Evolutionary conservation across 1,140 invertebrate species (phyloP).

Genomic region (Tetramorium parvispinum): DNA sequence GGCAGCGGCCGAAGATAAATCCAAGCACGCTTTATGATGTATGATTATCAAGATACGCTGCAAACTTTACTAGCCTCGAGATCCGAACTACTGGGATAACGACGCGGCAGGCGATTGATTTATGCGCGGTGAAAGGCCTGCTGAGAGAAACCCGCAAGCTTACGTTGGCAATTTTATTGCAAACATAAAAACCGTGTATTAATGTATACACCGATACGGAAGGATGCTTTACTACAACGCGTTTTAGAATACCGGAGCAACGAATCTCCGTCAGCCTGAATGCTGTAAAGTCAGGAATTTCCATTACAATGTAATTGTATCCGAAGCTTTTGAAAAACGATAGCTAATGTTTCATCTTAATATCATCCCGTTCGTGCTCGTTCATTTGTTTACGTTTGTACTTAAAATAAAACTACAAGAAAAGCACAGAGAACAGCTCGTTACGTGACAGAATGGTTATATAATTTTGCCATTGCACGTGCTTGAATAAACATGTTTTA

Average conservation of each 20-base stretch:
- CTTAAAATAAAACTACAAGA: not conserved
- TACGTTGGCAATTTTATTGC: constrained; percentile 47
- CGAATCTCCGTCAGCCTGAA: not conserved
- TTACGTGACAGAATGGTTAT: not conserved
- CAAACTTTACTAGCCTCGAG: constrained; percentile 31
- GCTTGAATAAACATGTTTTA: constrained; percentile 19
- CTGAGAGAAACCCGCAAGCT: constrained; percentile 41
- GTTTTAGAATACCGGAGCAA: constrained; percentile 9
- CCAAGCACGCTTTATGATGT: constrained; percentile 47
- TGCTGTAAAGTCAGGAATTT: not conserved
- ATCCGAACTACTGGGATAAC: constrained; percentile 59
- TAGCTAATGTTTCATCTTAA: not conserved
- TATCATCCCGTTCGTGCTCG: not conserved
- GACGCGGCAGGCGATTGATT: constrained; percentile 52
- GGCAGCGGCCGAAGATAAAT: constrained; percentile 36
- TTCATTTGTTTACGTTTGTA: not conserved
- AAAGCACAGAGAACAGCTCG: not conserved
- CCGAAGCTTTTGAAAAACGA: not conserved
- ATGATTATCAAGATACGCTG: constrained; percentile 57
- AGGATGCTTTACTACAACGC: constrained; percentile 15
- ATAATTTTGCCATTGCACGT: not conserved
- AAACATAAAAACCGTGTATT: constrained; percentile 42
- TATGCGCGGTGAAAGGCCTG: constrained; percentile 50
- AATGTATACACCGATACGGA: constrained; percentile 30
- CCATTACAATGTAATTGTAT: not conserved